Evolutionary conservation across 2,888 invertebrate genomes (phyloP).

Genomic region (Anagyrus pseudococci): DNA sequence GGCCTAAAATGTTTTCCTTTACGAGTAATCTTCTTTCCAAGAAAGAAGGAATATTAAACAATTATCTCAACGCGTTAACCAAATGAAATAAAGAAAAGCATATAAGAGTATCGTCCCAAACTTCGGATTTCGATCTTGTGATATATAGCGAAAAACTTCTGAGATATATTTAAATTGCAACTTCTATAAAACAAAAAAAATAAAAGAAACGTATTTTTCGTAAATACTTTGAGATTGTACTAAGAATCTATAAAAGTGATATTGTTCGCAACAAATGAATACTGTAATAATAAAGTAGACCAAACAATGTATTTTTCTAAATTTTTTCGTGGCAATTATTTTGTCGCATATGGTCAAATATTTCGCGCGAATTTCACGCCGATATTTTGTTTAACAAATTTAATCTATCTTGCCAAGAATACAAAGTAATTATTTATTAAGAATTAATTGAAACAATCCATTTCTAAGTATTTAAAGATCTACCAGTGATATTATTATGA

Average conservation of each 20-base stretch:
- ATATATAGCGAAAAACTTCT: conserved; percentile 30
- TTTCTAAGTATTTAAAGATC: conserved; percentile 20
- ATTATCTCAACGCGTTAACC: conserved; percentile 8
- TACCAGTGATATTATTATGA: conserved; percentile 33
- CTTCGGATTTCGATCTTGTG: conserved; percentile 35
- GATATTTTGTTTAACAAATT: conserved; percentile 14
- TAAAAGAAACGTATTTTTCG: conserved; percentile 46
- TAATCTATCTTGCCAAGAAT: not conserved
- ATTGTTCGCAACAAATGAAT: conserved; percentile 23
- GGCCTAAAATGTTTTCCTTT: conserved; percentile 32
- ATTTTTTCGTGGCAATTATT: conserved; percentile 40
- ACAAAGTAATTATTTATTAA: not conserved
- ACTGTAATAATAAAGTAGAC: conserved; percentile 25
- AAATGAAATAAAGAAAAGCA: conserved; percentile 13
- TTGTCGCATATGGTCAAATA: conserved; percentile 10
- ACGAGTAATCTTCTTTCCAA: conserved; percentile 16
- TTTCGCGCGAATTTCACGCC: not conserved
- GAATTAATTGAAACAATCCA: not conserved
- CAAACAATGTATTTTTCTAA: conserved; percentile 49
- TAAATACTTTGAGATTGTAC: conserved; percentile 40
- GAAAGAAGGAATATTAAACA: conserved; percentile 18
- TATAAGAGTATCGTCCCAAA: conserved; percentile 26
- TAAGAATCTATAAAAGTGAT: conserved; percentile 35
- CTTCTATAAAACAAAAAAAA: conserved; percentile 8
- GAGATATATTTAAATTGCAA: conserved; percentile 30